A percentile compares a stretch with the other conserved stretches of the same genome.
Conservation (phyloP, 2,797 vertebrate species). For the Alca torda region DNA sequence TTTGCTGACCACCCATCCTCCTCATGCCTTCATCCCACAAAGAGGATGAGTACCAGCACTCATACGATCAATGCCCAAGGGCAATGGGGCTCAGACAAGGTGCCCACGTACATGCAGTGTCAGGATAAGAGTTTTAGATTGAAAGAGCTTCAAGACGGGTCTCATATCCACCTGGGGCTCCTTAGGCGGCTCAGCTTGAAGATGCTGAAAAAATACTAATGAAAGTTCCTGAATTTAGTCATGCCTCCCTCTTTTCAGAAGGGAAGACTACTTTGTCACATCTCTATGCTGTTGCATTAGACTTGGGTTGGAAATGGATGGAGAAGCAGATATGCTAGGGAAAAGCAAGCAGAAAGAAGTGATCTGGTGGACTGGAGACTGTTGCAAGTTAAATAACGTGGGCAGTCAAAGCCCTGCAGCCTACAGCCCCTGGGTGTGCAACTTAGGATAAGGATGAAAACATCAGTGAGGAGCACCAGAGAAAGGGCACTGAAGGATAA, state of each 20-base stretch:
- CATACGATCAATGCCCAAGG: rapidly evolving
- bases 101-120: not conserved
- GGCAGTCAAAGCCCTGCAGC: not conserved
- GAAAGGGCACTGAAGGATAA: not conserved
- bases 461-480: not conserved
- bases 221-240: not conserved
- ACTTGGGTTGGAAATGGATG: not conserved
- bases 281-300: not conserved
- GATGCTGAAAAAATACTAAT: not conserved
- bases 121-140: not conserved
- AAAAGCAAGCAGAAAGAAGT: not conserved
- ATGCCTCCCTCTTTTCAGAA: not conserved
- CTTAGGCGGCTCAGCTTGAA: not conserved
- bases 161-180: not conserved
- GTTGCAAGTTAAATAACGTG: not conserved
- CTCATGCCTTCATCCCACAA: not conserved
- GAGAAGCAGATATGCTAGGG: not conserved
- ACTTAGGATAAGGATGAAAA: not conserved
- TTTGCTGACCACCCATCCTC: not conserved
- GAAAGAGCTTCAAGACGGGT: not conserved
- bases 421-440: not conserved
- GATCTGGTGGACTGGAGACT: not conserved
- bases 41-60: not conserved
- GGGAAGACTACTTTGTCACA: not conserved
- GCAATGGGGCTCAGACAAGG: not conserved